Evolutionary conservation across 2,888 invertebrate species (phyloP).

Genomic region (Empis livida): DNA sequence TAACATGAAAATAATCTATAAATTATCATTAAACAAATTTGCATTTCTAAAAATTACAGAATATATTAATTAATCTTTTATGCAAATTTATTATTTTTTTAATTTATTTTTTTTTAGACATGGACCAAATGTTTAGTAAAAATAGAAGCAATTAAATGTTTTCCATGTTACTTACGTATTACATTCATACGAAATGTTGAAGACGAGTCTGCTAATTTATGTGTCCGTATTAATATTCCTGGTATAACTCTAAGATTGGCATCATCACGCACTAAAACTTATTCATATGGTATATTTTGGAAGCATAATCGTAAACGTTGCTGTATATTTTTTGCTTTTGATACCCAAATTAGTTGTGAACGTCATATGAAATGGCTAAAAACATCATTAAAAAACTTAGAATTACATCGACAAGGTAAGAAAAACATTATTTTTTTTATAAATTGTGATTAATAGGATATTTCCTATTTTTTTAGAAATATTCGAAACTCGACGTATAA

Average conservation of each 20-base stretch:
- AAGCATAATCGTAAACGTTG: slow-evolving; percentile 34
- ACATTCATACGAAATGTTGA: slow-evolving; percentile 21
- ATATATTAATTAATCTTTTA: no score
- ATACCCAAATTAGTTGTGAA: slow-evolving; percentile 28
- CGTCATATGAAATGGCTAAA: slow-evolving; percentile 36
- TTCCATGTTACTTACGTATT: slow-evolving; percentile 34
- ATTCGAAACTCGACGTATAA: slow-evolving; percentile 27
- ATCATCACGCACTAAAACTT: slow-evolving; percentile 30
- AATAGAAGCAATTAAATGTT: slow-evolving; percentile 35
- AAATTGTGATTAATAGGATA: background rate
- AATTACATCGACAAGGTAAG: slow-evolving; percentile 27
- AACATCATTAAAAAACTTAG: slow-evolving; percentile 34
- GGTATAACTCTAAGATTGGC: slow-evolving; percentile 31
- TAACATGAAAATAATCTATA: no score
- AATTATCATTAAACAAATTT: no score
- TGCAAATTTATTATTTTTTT: background rate
- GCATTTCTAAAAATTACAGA: no score
- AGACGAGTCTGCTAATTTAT: slow-evolving; percentile 16
- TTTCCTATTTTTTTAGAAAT: slow-evolving; percentile 18
- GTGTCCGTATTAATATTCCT: slow-evolving; percentile 32
- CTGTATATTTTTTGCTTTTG: slow-evolving; percentile 32
- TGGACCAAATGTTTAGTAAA: slow-evolving; percentile 34
- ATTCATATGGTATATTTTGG: slow-evolving; percentile 35
- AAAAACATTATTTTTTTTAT: background rate
- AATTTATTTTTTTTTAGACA: slow-evolving; percentile 12